Evolutionary conservation across 2,888 invertebrate genomes (phyloP).

Genomic region (Anodontia alba): DNA sequence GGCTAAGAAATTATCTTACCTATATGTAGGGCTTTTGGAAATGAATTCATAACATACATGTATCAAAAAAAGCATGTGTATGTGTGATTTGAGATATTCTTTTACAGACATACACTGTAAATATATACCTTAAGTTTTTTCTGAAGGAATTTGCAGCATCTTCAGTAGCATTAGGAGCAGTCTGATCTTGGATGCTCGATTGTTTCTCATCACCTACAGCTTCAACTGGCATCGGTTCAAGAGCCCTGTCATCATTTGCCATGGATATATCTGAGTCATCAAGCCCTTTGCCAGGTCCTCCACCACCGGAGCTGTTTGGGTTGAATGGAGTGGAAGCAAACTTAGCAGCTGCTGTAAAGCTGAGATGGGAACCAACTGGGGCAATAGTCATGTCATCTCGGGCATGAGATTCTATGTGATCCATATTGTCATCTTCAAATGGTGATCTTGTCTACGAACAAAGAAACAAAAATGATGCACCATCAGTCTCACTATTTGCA

Average conservation of each 20-base stretch:
- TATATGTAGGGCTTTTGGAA: too few relatives aligned
- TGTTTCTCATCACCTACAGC: background rate
- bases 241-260: background rate
- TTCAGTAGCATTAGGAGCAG: conserved; percentile 21
- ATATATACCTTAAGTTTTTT: conserved; percentile 50
- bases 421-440: conserved; percentile 65
- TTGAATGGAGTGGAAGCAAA: conserved; percentile 81
- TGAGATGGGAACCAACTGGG: conserved; percentile 77
- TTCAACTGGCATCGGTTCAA: background rate
- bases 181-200: conserved; percentile 22
- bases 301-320: conserved; percentile 49
- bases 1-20: too few relatives aligned
- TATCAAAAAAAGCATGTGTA: too few relatives aligned
- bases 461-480: background rate
- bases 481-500: too few relatives aligned
- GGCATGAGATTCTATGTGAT: conserved; percentile 69
- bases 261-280: conserved; percentile 28
- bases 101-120: too few relatives aligned
- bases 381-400: conserved; percentile 73
- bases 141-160: conserved; percentile 32
- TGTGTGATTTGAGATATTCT: too few relatives aligned
- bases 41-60: too few relatives aligned
- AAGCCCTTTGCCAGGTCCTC: background rate
- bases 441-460: conserved; percentile 22
- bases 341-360: conserved; percentile 76